Evolutionary conservation across 2,113 vertebrate species (phyloP).

Genomic region (Heterotis niloticus): DNA sequence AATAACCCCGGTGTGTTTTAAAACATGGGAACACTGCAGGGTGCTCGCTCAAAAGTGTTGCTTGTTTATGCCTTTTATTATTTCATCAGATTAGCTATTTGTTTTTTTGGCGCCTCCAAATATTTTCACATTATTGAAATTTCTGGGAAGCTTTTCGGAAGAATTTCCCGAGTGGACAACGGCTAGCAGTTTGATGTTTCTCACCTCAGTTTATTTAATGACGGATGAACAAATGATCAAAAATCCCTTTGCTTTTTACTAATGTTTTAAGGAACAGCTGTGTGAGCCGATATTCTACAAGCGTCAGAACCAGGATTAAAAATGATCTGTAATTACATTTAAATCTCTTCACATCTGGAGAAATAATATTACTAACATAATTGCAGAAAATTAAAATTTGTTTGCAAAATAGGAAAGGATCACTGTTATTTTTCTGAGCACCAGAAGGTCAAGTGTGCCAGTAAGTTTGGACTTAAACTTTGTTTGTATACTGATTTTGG

Average conservation of each 20-base stretch:
- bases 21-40: constrained; percentile 16
- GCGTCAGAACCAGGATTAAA: neutral
- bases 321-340: neutral
- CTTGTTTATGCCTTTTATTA: constrained; percentile 7
- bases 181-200: neutral
- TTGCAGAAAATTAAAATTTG: constrained; percentile 9
- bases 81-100: neutral
- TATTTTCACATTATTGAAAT: neutral
- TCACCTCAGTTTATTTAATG: neutral
- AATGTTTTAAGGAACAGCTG: constrained; percentile 5
- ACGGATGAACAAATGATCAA: constrained; percentile 29
- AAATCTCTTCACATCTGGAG: neutral
- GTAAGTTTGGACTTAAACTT: neutral
- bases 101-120: neutral
- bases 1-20: constrained; percentile 20
- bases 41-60: constrained; percentile 6
- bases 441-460: neutral
- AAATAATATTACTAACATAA: neutral
- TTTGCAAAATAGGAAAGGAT: constrained; percentile 8
- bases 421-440: neutral
- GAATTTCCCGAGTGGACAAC: no score
- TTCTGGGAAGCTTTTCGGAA: neutral
- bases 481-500: neutral
- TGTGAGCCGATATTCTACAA: neutral
- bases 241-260: constrained; percentile 3